Percentiles rank a stretch among this genome's conserved stretches.
Conservation (phyloP, 1,140 invertebrate species). For the Antheraea pernyi region DNA sequence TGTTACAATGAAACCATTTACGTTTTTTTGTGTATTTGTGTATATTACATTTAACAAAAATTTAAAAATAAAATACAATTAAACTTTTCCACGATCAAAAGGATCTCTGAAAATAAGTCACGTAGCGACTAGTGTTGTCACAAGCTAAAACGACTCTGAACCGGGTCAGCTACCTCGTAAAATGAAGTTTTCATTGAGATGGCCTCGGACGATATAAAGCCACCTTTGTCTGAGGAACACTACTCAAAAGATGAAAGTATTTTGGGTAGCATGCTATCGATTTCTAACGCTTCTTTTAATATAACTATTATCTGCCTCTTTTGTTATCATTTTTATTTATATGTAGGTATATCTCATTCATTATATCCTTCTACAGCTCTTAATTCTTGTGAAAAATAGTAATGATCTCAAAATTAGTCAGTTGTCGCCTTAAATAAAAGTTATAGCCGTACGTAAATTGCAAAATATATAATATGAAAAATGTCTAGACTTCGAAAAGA, state of each 20-base stretch:
- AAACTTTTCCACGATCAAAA: background rate
- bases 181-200: background rate
- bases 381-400: background rate
- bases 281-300: background rate
- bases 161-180: slow-evolving; percentile 5
- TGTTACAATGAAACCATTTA: too few relatives aligned
- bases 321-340: too few relatives aligned
- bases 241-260: background rate
- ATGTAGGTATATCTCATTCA: too few relatives aligned
- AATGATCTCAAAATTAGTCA: background rate
- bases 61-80: background rate
- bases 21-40: too few relatives aligned
- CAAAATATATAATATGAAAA: background rate
- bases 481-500: background rate
- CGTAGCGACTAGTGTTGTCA: background rate
- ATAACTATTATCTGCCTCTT: too few relatives aligned
- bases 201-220: background rate
- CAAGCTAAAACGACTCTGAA: background rate
- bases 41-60: too few relatives aligned
- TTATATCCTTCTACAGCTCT: background rate
- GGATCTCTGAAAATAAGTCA: background rate
- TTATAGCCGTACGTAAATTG: background rate
- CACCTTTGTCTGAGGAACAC: background rate
- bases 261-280: background rate
- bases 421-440: background rate